Base-by-base conservation (phyloP, 2,888 invertebrate genomes). In the Cephus runcator region DNA sequence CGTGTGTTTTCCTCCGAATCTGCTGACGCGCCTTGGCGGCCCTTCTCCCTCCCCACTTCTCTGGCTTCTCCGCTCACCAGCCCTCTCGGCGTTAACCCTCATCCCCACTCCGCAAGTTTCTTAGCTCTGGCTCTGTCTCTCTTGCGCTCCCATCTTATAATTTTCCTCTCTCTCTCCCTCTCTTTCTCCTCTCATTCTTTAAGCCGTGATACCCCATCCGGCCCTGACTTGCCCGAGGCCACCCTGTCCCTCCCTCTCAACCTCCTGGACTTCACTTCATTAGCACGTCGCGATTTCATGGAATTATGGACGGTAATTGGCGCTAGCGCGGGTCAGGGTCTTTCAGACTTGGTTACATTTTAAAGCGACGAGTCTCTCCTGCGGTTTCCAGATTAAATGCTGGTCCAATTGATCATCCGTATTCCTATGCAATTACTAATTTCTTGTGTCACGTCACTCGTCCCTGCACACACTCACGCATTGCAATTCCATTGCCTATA, bases 1-100 rank as follows among this genome's bases (percentile, higher is more conserved):
- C 85, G 85, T 85, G 83, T 87, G 84, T 87, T 84, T 85, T 80
- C 77, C 84, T 79, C 83, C 81, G 81, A 86, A 82, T 79, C 75
- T 78, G 77, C 78, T 79, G 82, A 80, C 80, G 77, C 77, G 80
- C 40, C 40, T 56, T 56, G 23, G 40, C 40, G 40, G 40, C 40
- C 40, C 40, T 56, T 23, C 40, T 23, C 40, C 23, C 40, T 23
- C 40, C 40, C 40, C 23, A 56, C 40, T 56, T 56, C 40, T 56
- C 40, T 56, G 15, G 40, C 40, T 56, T 56, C 40, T 6, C 23
- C 23, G 23, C 40, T 30, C 40, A 30, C 35, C 34, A 33, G 71
- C 73, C 80, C 77, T 35, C 69, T 75, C 35, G 76, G 73, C 78
- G 69, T 69, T 75, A 75, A 40, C 75, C 31, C 40, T 56, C 23